These are phyloP conservation scores for Morus bassanus DNA, from an alignment of 2,797 vertebrate species.

Conservation along the genomic window DNA sequence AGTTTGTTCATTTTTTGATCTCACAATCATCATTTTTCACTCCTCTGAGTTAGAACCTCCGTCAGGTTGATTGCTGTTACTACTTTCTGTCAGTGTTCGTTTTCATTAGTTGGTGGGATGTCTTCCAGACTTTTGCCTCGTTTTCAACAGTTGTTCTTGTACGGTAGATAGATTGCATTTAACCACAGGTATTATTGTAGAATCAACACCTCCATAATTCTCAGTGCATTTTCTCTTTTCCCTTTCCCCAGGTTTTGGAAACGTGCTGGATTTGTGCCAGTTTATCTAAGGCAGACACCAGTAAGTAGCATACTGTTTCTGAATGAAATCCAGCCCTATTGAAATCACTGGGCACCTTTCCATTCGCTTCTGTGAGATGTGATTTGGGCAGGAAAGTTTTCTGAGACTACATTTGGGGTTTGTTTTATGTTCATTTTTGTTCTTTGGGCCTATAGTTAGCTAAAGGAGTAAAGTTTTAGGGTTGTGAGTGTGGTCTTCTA, in stretches of 20 bases:
- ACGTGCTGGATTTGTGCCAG: constrained; percentile 90
- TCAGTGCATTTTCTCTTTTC: neutral
- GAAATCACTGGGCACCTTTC: neutral
- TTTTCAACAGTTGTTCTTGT: neutral
- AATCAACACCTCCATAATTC: neutral
- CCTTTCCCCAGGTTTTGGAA: constrained; percentile 90
- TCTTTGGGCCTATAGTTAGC: neutral
- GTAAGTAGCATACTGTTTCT: constrained; percentile 75
- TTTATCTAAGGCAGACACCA: constrained; percentile 94
- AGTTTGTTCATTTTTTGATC: neutral
- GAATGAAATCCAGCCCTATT: neutral
- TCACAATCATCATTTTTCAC: neutral
- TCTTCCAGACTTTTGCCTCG: neutral
- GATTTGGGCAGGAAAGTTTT: neutral
- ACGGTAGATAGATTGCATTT: neutral
- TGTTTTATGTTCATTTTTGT: neutral
- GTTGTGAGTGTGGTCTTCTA: neutral
- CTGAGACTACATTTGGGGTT: neutral
- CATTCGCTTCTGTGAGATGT: neutral
- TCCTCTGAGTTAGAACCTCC: neutral
- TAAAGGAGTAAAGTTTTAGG: neutral
- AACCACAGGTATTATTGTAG: neutral
- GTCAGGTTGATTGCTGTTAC: neutral
- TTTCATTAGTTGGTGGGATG: neutral
- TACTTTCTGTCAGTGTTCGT: neutral